Percentiles rank a stretch among this genome's conserved stretches.
phyloP scores from a whole-genome alignment of 2,113 vertebrate genomes.

The Syrmaticus mikado region DNA sequence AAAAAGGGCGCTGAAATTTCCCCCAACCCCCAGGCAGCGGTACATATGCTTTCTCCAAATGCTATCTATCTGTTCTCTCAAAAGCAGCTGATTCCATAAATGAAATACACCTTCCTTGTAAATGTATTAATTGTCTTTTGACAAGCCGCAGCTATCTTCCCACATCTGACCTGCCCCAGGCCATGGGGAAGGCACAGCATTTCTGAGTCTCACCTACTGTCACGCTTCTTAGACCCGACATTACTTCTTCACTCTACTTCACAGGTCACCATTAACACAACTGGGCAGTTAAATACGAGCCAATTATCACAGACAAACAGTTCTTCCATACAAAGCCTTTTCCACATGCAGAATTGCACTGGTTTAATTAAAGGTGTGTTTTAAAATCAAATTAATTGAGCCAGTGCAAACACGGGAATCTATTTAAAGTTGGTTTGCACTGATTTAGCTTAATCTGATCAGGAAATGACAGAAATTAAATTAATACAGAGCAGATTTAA shows the following conservation, averaged over 20 bases:
- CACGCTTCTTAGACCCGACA: background rate
- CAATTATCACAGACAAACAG: background rate
- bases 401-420: background rate
- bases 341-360: background rate
- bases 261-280: background rate
- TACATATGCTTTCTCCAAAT: slow-evolving; percentile 46
- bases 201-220: background rate
- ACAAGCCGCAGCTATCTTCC: slow-evolving; percentile 19
- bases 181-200: background rate
- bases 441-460: slow-evolving; percentile 39
- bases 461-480: slow-evolving; percentile 23
- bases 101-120: slow-evolving; percentile 47
- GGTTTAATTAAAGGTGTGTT: slow-evolving; percentile 21
- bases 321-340: background rate
- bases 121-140: slow-evolving; percentile 43
- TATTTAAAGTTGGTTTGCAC: slow-evolving; percentile 19
- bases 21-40: background rate
- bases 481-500: slow-evolving; percentile 1
- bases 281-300: slow-evolving; percentile 4
- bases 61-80: slow-evolving; percentile 28
- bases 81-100: slow-evolving; percentile 32
- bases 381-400: slow-evolving; percentile 39
- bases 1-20: background rate
- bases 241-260: background rate
- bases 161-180: background rate